A percentile compares a stretch with the other conserved stretches of the same genome.
phyloP scores from a whole-genome alignment of 2,113 vertebrate species.

The Amphiprion percula region DNA sequence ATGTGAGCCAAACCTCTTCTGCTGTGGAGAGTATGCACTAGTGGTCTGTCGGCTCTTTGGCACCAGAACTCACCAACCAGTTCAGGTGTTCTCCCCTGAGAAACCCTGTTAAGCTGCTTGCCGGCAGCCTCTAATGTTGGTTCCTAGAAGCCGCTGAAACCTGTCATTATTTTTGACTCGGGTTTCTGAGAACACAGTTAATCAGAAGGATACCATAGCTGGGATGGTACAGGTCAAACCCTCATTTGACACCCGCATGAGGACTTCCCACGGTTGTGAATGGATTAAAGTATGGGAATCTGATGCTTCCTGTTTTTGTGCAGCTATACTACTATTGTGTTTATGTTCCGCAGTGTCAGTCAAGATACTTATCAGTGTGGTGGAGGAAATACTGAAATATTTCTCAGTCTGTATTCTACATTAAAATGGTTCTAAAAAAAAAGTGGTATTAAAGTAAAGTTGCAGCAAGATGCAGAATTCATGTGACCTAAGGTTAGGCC shows the following conservation, averaged over 20 bases:
- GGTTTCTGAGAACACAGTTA: slow-evolving; percentile 52
- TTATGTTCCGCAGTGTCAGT: slow-evolving; percentile 46
- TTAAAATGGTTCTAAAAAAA: not conserved
- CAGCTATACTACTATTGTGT: slow-evolving; percentile 58
- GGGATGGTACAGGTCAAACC: slow-evolving; percentile 34
- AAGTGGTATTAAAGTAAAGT: not conserved
- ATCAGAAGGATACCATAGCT: slow-evolving; percentile 51
- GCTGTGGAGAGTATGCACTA: slow-evolving; percentile 16
- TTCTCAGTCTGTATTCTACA: not conserved
- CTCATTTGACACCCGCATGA: slow-evolving; percentile 57
- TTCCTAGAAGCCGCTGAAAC: slow-evolving; percentile 40
- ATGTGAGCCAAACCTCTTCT: slow-evolving; percentile 22
- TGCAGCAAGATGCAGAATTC: not conserved
- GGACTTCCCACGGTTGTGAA: slow-evolving; percentile 55
- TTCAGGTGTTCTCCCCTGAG: slow-evolving; percentile 66
- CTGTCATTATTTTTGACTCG: slow-evolving; percentile 34
- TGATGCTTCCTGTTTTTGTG: slow-evolving; percentile 76
- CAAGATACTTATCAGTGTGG: slow-evolving; percentile 41
- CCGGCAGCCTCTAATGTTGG: not conserved
- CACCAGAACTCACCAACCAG: slow-evolving; percentile 11
- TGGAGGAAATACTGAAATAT: slow-evolving; percentile 10
- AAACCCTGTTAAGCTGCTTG: slow-evolving; percentile 32
- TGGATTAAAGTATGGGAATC: slow-evolving; percentile 56
- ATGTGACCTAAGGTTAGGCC: not conserved
- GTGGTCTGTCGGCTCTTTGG: slow-evolving; percentile 30